Evolutionary conservation across 2,797 vertebrate species (phyloP), one percentile per base, ranked within the genome.

Genomic region (Holocentrus rufus): DNA sequence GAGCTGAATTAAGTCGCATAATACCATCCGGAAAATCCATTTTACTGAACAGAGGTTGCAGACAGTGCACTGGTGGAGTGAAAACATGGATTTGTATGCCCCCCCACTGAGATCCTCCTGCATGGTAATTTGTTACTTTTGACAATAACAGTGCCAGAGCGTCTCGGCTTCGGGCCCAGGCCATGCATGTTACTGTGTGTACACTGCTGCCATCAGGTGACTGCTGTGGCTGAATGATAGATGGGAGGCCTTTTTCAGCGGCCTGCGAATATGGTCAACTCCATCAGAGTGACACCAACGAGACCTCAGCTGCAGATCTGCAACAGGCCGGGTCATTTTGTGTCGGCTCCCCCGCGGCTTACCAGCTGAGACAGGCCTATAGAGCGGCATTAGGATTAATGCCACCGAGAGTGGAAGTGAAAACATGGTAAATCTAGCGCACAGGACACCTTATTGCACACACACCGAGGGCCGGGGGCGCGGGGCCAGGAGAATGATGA

Each of bases 381-480:
- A 77, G 61, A 83, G 62, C 15, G 25, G 42, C 61, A 59, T 65
- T 39, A 76, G 66, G 58, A 77, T 82, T 76, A 77, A 73, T 74
- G 56, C 62, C 58, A 36, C 44, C 9, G 71, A 72, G 68, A 81
- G 58, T 57, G 69, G 69, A 68, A 71, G 66, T 58, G 49, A 80
- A 77, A 80, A 74, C 78, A 68, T 20, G 1, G 69, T 84, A 77
- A 77, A 85, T 88, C 69, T 71, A 65, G 34, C 67, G 54, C 66
- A 67, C 27, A 55, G 67, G 79, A 79, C 79, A 70, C 25, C 61
- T 79, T 78, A 72, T 44, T 75, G 74, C 67, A 23, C 31, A 27
- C 36, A 22, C 15, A 8, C 31, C 6, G 34, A 18, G 17, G 67
- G 23, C 70, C 76, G 70, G 55, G 80, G 59, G 69, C 79, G 39